phyloP scores from a whole-genome alignment of 2,797 vertebrate species.

The Lacerta bilineata region DNA sequence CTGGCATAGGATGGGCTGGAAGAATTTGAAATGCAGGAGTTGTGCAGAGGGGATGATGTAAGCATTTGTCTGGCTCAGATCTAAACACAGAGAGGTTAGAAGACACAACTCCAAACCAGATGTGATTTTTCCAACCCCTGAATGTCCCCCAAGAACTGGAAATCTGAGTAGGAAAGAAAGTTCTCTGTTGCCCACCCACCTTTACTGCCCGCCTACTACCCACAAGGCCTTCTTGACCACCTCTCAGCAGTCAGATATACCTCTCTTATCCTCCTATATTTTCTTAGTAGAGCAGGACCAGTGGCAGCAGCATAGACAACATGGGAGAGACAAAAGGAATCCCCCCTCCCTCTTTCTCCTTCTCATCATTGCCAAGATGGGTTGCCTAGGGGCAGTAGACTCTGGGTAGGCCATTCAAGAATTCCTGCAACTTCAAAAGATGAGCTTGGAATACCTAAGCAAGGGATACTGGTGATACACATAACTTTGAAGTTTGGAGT shows the following conservation, averaged over 20 bases:
- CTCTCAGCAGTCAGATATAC: not conserved
- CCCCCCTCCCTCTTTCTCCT: too few species aligned
- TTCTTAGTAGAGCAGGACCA: not conserved
- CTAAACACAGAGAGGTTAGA: not conserved
- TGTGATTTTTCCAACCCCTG: not conserved
- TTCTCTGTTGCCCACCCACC: not conserved
- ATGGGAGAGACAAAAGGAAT: not conserved
- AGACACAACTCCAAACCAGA: not conserved
- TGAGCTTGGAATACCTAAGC: not conserved
- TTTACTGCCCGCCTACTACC: not conserved
- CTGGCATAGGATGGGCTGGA: not conserved
- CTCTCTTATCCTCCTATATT: not conserved
- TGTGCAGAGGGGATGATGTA: not conserved
- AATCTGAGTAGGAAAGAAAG: not conserved
- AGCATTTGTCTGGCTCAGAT: not conserved
- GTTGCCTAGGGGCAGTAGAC: too few species aligned
- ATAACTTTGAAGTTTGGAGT: not conserved
- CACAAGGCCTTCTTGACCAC: not conserved
- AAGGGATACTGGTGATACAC: not conserved
- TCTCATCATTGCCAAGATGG: not conserved
- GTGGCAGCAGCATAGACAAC: too few species aligned
- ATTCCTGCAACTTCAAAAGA: not conserved
- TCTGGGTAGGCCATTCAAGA: not conserved
- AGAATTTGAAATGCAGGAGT: not conserved
- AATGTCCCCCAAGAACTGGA: not conserved